Evolutionary conservation across 1,140 invertebrate genomes (phyloP).

Genomic region (Cydia strobilella): DNA sequence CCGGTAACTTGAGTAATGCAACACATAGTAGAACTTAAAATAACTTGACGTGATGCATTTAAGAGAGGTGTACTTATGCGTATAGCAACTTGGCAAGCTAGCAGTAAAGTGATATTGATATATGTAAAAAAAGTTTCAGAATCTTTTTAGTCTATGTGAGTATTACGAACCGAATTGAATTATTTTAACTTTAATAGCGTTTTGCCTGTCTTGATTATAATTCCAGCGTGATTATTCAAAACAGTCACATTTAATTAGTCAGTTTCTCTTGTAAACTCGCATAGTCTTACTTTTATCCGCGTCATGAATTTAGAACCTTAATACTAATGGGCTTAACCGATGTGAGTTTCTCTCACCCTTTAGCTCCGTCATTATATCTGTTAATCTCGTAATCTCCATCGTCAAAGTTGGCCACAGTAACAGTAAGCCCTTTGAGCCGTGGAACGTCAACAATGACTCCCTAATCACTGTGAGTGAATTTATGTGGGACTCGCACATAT

Average conservation of each 20-base stretch:
- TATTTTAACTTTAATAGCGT: too few species aligned
- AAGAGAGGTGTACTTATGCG: too few species aligned
- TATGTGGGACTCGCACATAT: constrained; percentile 41
- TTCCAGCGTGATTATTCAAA: background rate
- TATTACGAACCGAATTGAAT: too few species aligned
- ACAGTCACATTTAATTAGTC: background rate
- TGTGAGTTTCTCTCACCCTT: constrained; percentile 23
- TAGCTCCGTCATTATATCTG: constrained; percentile 23
- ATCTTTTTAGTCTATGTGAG: too few species aligned
- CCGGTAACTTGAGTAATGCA: background rate
- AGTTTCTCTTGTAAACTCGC: background rate
- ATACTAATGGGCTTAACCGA: background rate
- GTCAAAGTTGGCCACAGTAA: constrained; percentile 47
- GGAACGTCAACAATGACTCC: constrained; percentile 46
- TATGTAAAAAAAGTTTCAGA: too few species aligned
- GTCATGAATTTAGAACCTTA: constrained; percentile 3
- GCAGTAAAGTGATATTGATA: too few species aligned
- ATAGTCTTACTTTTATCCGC: background rate
- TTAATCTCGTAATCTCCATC: constrained; percentile 24
- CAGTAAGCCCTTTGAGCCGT: constrained; percentile 50
- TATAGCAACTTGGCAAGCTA: too few species aligned
- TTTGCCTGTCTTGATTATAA: background rate
- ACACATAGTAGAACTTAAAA: background rate
- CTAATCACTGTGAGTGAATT: constrained; percentile 46
- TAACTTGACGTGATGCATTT: too few species aligned